A percentile compares a stretch with the other conserved stretches of the same genome.
phyloP scores from a whole-genome alignment of 2,797 vertebrate species.

The Oophaga sylvatica region DNA sequence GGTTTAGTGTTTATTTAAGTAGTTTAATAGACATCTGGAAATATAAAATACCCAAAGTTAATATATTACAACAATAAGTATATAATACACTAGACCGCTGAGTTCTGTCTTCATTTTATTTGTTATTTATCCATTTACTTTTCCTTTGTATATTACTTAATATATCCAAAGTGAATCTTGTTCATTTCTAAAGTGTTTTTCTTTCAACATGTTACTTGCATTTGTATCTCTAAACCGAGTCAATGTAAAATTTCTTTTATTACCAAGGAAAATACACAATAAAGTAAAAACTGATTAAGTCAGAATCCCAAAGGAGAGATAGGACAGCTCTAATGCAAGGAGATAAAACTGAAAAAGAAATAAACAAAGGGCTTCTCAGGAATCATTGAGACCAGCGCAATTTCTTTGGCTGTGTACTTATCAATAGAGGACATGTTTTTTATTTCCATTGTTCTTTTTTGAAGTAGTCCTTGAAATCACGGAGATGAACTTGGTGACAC shows the following conservation, averaged over 20 bases:
- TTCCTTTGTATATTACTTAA: conserved; percentile 2
- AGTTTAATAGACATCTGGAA: background rate
- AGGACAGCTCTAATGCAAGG: conserved; percentile 23
- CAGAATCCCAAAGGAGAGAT: conserved; percentile 41
- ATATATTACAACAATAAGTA: background rate
- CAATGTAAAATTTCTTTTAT: conserved; percentile 34
- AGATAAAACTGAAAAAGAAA: conserved; percentile 49
- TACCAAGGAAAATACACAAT: conserved; percentile 26
- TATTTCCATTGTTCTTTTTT: conserved; percentile 26
- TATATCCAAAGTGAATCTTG: background rate
- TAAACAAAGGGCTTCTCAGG: conserved; percentile 39
- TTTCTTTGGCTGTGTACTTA: conserved; percentile 32
- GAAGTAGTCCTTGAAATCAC: conserved; percentile 43
- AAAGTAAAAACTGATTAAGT: conserved; percentile 42
- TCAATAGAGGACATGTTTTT: conserved; percentile 29
- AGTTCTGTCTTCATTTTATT: background rate
- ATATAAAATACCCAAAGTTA: no score
- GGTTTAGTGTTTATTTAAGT: background rate
- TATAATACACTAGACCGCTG: background rate
- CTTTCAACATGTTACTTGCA: conserved; percentile 8
- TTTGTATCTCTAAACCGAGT: conserved; percentile 14
- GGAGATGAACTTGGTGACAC: conserved; percentile 53
- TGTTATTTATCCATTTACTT: background rate
- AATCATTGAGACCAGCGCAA: background rate
- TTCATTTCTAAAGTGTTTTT: background rate